phyloP scores from a whole-genome alignment of 1,140 invertebrate genomes.

The Armadillidium nasatum region DNA sequence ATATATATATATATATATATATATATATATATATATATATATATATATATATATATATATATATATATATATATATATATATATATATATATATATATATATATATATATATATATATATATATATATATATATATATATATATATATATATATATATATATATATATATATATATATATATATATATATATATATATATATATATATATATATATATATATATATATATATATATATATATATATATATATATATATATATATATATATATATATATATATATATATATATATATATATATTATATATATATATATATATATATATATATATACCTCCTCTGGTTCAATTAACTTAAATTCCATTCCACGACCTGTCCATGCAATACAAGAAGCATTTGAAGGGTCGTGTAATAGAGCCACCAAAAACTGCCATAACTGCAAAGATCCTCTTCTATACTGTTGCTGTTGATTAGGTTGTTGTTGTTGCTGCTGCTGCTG shows the following conservation, averaged over 20 bases:
- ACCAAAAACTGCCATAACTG: constrained; percentile 94
- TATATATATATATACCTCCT: too few species aligned
- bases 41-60: constrained; percentile 4
- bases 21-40: constrained; percentile 17
- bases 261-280: constrained; percentile 3
- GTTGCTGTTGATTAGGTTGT: not conserved
- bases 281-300: constrained; percentile 4
- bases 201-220: too few species aligned
- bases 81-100: not conserved
- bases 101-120: not conserved
- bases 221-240: constrained; percentile 2
- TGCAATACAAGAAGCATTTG: constrained; percentile 80
- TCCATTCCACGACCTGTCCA: constrained; percentile 94
- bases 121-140: not conserved
- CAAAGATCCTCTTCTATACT: constrained; percentile 63
- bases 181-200: too few species aligned
- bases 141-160: too few species aligned
- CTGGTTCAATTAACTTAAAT: constrained; percentile 30
- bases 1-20: constrained; percentile 22
- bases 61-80: not conserved
- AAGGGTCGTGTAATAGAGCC: constrained; percentile 76
- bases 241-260: not conserved
- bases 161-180: too few species aligned
- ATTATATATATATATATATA: too few species aligned
- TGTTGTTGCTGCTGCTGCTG: not conserved